Evolutionary conservation across 2,888 invertebrate genomes (phyloP), one percentile per base, ranked within the genome.

Genomic region (Temnothorax unifasciatus): DNA sequence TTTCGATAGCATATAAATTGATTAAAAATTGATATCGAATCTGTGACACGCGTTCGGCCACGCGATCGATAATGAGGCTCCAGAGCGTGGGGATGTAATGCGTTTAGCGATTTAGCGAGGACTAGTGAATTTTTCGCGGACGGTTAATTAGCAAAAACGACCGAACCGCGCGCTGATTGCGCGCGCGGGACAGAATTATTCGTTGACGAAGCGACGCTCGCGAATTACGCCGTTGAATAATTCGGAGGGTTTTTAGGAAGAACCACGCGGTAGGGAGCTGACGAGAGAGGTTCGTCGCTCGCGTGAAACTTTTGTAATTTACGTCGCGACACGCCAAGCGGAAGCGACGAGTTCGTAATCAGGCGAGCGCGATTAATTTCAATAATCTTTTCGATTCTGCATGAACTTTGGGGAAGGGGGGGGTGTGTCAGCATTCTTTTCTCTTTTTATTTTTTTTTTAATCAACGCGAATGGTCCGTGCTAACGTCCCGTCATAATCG

Each of bases 171-270:
- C 79, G 59, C 38, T 81, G 79, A 81, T 81, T 81, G 79, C 79
- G 71, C 69, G 41, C 69, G 21, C 79, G 47, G 73, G 18, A 38
- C 66, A 68, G 25, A 81, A 61, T 81, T 81, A 73, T 47, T 73
- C 79, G 79, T 81, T 81, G 73, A 81, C 73, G 79, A 73, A 79
- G 73, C 57, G 71, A 57, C 54, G 71, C 54, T 69, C 73, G 73
- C 21, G 79, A 73, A 73, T 81, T 61, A 81, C 77, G 57, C 18
- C 50, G 73, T 81, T 81, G 79, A 81, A 81, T 81, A 81, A 81
- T 81, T 79, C 47, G 73, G 66, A 68, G 29, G 29, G 79, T 81
- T 73, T 81, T 73, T 81, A 69, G 74, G 34, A 81, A 73, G 73
- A 73, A 9, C 34, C 77, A 52, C 38, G 21, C 29, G 29, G n/a